Evolutionary conservation across 1,140 invertebrate genomes (phyloP).

Genomic region (Pseudoatta argentina): DNA sequence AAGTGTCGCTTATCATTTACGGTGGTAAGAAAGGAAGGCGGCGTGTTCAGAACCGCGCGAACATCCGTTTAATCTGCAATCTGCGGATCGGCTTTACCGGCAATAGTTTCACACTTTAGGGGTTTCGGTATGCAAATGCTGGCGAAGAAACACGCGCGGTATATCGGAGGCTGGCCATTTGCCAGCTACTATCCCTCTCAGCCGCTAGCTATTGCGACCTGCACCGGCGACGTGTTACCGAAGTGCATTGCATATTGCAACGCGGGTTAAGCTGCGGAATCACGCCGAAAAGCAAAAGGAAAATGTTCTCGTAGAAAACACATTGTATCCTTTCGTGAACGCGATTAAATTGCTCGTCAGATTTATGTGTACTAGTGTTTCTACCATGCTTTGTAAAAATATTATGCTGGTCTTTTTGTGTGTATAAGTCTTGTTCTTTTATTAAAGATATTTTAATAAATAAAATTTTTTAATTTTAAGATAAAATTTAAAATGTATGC

Average conservation of each 20-base stretch:
- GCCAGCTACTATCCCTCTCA: slow-evolving; percentile 77
- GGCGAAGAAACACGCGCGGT: slow-evolving; percentile 79
- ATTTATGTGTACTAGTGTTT: not conserved
- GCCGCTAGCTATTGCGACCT: slow-evolving; percentile 62
- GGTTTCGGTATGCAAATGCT: slow-evolving; percentile 80
- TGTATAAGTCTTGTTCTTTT: not conserved
- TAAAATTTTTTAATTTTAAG: not conserved
- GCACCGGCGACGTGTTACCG: slow-evolving; percentile 65
- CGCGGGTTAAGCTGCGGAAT: slow-evolving; percentile 51
- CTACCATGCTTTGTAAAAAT: not conserved
- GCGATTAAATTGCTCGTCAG: slow-evolving; percentile 17
- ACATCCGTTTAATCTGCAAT: slow-evolving; percentile 79
- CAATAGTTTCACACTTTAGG: slow-evolving; percentile 82
- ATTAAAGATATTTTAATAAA: slow-evolving; percentile 4
- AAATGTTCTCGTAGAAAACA: slow-evolving; percentile 10
- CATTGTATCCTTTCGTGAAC: not conserved
- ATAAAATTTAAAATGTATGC: not conserved
- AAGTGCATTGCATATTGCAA: slow-evolving; percentile 58
- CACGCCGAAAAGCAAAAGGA: slow-evolving; percentile 42
- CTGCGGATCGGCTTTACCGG: slow-evolving; percentile 78
- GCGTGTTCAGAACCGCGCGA: slow-evolving; percentile 57
- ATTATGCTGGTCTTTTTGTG: not conserved
- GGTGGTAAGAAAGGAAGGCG: slow-evolving; percentile 21
- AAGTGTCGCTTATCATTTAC: slow-evolving; percentile 48
- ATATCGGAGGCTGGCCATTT: slow-evolving; percentile 78